phyloP scores from a whole-genome alignment of 2,888 invertebrate species.

The Leptothorax acervorum region DNA sequence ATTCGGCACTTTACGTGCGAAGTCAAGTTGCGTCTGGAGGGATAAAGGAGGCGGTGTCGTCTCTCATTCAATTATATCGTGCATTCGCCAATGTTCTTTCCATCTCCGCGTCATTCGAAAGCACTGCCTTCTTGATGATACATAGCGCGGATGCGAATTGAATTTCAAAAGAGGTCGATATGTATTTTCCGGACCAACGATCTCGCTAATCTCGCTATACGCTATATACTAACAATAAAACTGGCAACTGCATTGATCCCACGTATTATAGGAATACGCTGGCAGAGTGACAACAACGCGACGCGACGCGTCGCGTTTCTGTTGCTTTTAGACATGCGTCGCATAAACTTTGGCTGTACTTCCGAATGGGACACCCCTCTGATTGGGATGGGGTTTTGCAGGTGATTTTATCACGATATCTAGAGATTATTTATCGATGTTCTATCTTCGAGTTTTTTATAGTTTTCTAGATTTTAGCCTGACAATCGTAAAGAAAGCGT shows the following conservation, averaged over 20 bases:
- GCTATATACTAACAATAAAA: conserved; percentile 45
- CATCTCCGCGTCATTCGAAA: conserved; percentile 31
- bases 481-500: conserved; percentile 2
- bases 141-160: conserved; percentile 48
- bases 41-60: conserved; percentile 29
- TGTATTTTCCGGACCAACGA: conserved; percentile 63
- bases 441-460: no score
- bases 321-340: conserved; percentile 79
- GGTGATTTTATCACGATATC: no score
- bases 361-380: no score
- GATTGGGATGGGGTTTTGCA: no score
- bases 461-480: no score
- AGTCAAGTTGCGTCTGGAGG: neutral
- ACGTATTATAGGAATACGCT: conserved; percentile 74
- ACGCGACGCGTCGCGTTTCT: conserved; percentile 69
- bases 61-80: conserved; percentile 79
- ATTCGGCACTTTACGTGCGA: neutral
- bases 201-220: conserved; percentile 2
- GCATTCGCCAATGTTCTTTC: conserved; percentile 73
- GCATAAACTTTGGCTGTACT: conserved; percentile 36
- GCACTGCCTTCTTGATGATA: neutral
- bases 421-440: no score
- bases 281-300: conserved; percentile 81
- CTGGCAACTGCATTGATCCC: conserved; percentile 64
- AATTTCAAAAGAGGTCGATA: conserved; percentile 60